phyloP scores from a whole-genome alignment of 2,797 vertebrate genomes.

The Thaleichthys pacificus region DNA sequence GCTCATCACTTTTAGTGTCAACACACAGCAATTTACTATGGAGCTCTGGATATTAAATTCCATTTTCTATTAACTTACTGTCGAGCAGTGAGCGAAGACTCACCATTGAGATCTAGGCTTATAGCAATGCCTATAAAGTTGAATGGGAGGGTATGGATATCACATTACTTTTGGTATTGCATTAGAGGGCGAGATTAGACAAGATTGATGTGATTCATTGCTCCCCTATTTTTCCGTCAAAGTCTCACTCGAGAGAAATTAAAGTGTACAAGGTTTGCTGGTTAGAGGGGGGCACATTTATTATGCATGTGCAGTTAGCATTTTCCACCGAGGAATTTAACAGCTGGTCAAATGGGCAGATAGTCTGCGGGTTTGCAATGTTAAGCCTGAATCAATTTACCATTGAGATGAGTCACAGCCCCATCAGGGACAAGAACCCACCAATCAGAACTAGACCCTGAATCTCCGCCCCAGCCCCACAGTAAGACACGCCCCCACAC shows the following conservation, averaged over 20 bases:
- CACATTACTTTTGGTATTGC: conserved; percentile 13
- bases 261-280: conserved; percentile 2
- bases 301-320: conserved; percentile 5
- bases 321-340: neutral
- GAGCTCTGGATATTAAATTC: conserved; percentile 44
- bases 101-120: conserved; percentile 27
- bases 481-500: neutral
- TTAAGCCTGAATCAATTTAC: neutral
- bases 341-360: neutral
- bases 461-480: neutral
- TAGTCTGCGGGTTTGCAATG: neutral
- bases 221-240: neutral
- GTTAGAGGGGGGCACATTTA: neutral
- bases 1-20: conserved; percentile 51
- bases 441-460: neutral
- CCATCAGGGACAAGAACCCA: neutral
- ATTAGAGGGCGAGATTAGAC: conserved; percentile 21
- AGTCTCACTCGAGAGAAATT: conserved; percentile 1
- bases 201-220: conserved; percentile 19
- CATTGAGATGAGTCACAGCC: neutral
- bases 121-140: conserved; percentile 30
- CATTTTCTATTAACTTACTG: conserved; percentile 40
- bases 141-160: conserved; percentile 23
- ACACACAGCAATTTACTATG: conserved; percentile 43
- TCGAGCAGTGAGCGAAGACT: conserved; percentile 24